Evolutionary conservation across 2,113 vertebrate genomes (phyloP), one percentile per base, ranked within the genome.

Genomic region (Brachypodius melanocephalos): DNA sequence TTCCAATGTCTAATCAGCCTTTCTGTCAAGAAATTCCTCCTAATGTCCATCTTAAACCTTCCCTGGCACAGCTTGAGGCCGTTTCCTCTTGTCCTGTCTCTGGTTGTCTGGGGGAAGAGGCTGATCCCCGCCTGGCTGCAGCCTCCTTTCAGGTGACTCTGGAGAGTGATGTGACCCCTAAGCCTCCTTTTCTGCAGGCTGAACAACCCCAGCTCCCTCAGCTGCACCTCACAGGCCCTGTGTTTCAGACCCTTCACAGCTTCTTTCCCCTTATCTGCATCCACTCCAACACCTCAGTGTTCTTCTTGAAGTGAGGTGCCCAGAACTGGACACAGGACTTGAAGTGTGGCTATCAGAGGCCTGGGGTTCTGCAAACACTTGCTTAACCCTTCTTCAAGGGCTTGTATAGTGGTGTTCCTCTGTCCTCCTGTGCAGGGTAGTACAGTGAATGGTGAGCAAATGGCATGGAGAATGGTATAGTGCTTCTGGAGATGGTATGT

Each of bases 51-150:
- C 19, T 11, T 25, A 16, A 58, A 11, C 12, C 18, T 66, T 22
- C 3, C 18, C 18, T 43, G 32, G 2, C 22, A 15, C 75, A 73
- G 18, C 22, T n/a, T 45, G 13, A 58, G 19, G 15, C 32, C 1
- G 0, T 81, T 16, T 3, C 7, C 51, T 45, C 32, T 24, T 36
- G 25, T n/a, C 51, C 43, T 58, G 29, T 29, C 0, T 0, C 17
- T 51, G 18, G 8, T 3, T 58, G 2, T 10, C 22, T 58, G 28
- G 51, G 12, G 58, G 32, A 24, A 72, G 32, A 80, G 8, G 10
- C 26, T 0, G 1, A 28, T 0, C 15, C 9, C 2, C 9, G 0
- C 17, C 51, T 28, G 32, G 43, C 22, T 51, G 4, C 36, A 49
- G 4, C 25, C 67, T 38, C 32, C 59, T 43, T 49, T 22, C 34